Base-by-base conservation (phyloP, 2,797 vertebrate genomes). In the Onychomys leucogaster region DNA sequence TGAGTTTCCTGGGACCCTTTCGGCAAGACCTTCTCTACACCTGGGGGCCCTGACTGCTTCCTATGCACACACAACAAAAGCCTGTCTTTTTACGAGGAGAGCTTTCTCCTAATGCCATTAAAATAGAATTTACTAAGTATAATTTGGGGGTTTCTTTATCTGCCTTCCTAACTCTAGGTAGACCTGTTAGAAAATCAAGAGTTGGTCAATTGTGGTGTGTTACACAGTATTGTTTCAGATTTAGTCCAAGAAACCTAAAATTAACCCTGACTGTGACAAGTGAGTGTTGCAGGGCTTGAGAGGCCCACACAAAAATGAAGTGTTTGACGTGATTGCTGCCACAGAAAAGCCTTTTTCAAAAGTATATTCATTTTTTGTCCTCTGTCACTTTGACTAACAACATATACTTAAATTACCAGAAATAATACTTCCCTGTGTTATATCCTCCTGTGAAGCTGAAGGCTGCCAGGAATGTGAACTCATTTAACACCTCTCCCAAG, bases 381-480 rank as follows among this genome's bases (percentile, higher is more conserved):
- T 94, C 76, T 95, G 80, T 91, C 91, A 82, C 59, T 93, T 73
- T 46, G 29, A 65, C 96, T 89, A 94, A 19, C 34, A 77, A 57
- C 0, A 94, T 37, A n/a, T 85, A 57, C 16, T 94, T 65, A 92
- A 96, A 65, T 76, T 34, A 89, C 83, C 59, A 80, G 85, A 90
- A 87, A 69, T 96, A 96, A 43, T 34, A 67, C 90, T 94, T 69
- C 93, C 61, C 65, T 13, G 21, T 61, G 52, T 65, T 91, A 0
- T 0, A 75, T 32, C 57, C 84, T 87, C 73, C 67, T 63, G 7
- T 78, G 89, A 87, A 94, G 57, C 89, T 89, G 73, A 96, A 95
- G 61, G 77, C 71, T 67, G 89, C 55, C 52, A 3, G 69, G 73
- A 97, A 84, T 61, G 65, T 69, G 43, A 90, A 75, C 95, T 89